These are phyloP conservation scores for Campylomormyrus tamandua DNA, from an alignment of 2,113 vertebrate species.

Conservation along the genomic window DNA sequence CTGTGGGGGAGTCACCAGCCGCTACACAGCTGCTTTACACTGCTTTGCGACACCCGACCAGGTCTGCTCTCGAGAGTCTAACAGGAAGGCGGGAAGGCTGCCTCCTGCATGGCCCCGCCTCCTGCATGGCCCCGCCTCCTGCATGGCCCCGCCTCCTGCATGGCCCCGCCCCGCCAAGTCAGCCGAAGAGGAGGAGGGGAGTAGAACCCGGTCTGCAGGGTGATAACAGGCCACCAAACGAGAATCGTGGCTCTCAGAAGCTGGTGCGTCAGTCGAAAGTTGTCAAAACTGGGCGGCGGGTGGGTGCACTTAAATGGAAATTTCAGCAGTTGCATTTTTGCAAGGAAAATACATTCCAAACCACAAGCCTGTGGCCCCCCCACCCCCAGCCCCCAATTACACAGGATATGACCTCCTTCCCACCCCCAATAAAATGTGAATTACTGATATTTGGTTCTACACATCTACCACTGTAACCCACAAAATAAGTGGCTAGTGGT, in stretches of 20 bases:
- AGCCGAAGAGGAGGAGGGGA: neutral
- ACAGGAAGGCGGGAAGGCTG: neutral
- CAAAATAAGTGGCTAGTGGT: constrained; percentile 5
- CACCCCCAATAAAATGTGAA: constrained; percentile 20
- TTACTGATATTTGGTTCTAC: constrained; percentile 15
- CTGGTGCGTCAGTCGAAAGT: neutral
- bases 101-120: neutral
- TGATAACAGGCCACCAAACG: neutral
- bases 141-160: no score
- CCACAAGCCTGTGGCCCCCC: constrained; percentile 21
- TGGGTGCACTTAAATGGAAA: neutral
- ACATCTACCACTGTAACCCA: constrained; percentile 24
- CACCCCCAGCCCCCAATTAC: neutral
- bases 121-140: no score
- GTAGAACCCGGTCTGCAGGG: neutral
- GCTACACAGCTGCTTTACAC: neutral
- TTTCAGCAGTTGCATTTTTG: neutral
- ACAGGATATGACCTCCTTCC: constrained; percentile 23
- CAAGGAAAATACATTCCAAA: neutral
- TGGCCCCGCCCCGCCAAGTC: neutral
- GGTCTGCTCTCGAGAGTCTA: neutral
- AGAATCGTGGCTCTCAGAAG: neutral
- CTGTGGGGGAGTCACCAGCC: neutral
- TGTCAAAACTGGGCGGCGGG: neutral
- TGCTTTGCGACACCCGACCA: neutral